These are phyloP conservation scores for Planococcus citri DNA, from an alignment of 1,140 invertebrate genomes.

Conservation along the genomic window DNA sequence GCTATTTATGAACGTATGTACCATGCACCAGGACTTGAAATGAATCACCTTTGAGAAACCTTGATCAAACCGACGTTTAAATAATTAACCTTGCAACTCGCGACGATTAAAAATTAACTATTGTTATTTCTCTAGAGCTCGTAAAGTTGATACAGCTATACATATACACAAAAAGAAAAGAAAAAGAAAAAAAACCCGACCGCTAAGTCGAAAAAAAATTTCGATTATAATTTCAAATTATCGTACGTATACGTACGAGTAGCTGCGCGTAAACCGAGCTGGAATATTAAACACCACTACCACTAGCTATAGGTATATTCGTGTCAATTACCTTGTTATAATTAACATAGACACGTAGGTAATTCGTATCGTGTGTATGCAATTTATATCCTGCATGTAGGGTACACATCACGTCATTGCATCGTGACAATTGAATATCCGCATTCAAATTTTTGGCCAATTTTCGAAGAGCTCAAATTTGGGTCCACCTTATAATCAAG, in stretches of 20 bases:
- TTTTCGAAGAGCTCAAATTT: too few relatives aligned
- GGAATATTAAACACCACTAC: background rate
- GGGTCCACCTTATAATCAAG: too few relatives aligned
- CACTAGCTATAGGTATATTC: background rate
- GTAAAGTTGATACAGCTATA: background rate
- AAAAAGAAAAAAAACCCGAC: background rate
- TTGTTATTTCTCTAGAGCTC: background rate
- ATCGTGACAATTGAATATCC: too few relatives aligned
- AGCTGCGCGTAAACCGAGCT: too few relatives aligned
- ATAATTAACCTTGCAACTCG: background rate
- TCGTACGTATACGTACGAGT: background rate
- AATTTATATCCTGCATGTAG: too few relatives aligned
- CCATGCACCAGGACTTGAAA: too few relatives aligned
- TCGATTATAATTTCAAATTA: background rate
- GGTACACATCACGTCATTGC: too few relatives aligned
- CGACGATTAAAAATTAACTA: conserved; percentile 1
- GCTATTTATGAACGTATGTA: too few relatives aligned
- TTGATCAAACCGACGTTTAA: background rate
- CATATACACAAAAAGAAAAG: background rate
- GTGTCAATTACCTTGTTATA: background rate
- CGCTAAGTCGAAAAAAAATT: background rate
- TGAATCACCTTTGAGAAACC: background rate
- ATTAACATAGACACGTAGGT: background rate
- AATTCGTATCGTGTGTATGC: too few relatives aligned
- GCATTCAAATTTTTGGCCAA: too few relatives aligned